Evolutionary conservation across 1,140 invertebrate species (phyloP).

Genomic region (Caenorhabditis brenneri): DNA sequence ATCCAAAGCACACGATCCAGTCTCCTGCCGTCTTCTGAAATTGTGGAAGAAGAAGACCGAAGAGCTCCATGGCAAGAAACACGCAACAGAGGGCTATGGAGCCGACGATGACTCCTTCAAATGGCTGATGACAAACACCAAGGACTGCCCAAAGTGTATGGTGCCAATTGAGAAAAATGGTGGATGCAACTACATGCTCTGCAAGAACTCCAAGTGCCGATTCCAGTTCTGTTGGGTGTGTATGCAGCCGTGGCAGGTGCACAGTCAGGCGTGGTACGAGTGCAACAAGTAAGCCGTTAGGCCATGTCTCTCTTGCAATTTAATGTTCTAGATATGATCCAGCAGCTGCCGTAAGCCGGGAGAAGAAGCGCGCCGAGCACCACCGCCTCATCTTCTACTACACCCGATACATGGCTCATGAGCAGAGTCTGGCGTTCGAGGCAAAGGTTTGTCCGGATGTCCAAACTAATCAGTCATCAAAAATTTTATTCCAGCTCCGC

Average conservation of each 20-base stretch:
- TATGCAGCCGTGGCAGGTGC: conserved; percentile 85
- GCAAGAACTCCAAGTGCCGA: background rate
- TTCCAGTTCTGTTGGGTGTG: background rate
- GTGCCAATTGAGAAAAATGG: conserved; percentile 7
- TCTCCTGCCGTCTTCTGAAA: background rate
- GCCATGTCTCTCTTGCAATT: background rate
- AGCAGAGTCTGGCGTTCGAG: conserved; percentile 97
- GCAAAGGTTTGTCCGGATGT: too few relatives aligned
- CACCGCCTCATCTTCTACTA: conserved; percentile 96
- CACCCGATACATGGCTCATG: conserved; percentile 98
- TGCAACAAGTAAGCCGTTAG: background rate
- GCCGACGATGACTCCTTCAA: background rate
- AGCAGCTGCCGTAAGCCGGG: conserved; percentile 34
- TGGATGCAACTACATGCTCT: background rate
- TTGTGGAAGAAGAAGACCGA: background rate
- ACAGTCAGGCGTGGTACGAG: conserved; percentile 80
- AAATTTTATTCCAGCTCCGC: background rate
- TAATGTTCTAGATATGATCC: background rate
- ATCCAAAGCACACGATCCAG: background rate
- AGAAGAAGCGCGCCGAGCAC: conserved; percentile 83
- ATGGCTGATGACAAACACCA: background rate
- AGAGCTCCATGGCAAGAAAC: background rate
- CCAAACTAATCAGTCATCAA: background rate
- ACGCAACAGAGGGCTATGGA: background rate
- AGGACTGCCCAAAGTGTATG: background rate